phyloP scores from a whole-genome alignment of 1,140 invertebrate species.

The Bombus balteatus region DNA sequence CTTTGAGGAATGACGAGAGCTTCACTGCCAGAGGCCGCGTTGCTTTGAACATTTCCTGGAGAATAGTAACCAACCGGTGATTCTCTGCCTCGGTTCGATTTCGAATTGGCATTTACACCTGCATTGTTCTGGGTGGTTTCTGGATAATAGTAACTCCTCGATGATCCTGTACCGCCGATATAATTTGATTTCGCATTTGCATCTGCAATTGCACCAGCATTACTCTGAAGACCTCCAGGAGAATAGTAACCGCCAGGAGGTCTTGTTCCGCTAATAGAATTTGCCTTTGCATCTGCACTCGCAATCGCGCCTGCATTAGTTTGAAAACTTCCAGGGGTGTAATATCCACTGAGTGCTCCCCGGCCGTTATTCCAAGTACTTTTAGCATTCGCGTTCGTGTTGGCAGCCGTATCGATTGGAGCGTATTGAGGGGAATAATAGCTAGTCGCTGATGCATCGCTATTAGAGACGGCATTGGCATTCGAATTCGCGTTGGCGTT shows the following conservation, averaged over 20 bases:
- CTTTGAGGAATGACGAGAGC: neutral
- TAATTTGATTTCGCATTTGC: neutral
- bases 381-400: constrained; percentile 36
- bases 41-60: constrained; percentile 16
- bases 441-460: neutral
- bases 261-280: neutral
- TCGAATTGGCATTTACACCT: neutral
- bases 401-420: neutral
- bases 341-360: neutral
- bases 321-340: neutral
- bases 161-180: neutral
- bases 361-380: neutral
- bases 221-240: neutral
- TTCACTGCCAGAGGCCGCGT: constrained; percentile 48
- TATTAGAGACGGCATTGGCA: neutral
- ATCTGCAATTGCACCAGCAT: neutral
- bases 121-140: neutral
- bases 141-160: neutral
- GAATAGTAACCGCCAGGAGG: neutral
- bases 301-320: neutral
- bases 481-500: constrained; percentile 29
- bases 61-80: neutral
- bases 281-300: neutral
- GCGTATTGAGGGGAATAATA: constrained; percentile 8
- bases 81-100: neutral